phyloP scores from a whole-genome alignment of 2,113 vertebrate species.

The Leucopsar rothschildi region DNA sequence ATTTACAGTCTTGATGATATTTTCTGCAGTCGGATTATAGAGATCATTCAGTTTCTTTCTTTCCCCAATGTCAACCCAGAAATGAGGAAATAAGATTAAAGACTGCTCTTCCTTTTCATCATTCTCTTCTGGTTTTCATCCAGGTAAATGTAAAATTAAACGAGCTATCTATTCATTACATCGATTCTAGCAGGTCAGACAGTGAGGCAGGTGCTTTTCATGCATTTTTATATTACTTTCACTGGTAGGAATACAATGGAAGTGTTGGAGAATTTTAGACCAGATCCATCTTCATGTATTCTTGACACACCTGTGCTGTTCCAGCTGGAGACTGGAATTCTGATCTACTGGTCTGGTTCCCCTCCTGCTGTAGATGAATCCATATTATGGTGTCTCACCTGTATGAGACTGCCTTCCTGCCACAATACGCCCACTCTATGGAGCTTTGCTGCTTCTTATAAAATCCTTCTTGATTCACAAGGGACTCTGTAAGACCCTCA shows the following conservation, averaged over 20 bases:
- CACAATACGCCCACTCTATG: not conserved
- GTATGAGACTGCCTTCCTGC: not conserved
- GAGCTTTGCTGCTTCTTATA: not conserved
- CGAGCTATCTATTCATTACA: not conserved
- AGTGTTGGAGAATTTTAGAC: not conserved
- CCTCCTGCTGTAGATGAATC: not conserved
- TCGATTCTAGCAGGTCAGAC: not conserved
- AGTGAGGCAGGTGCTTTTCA: not conserved
- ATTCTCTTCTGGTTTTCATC: not conserved
- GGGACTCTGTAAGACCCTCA: not conserved
- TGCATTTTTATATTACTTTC: not conserved
- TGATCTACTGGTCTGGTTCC: not conserved
- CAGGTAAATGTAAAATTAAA: not conserved
- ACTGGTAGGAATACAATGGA: not conserved
- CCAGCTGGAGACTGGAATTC: not conserved
- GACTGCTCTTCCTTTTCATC: not conserved
- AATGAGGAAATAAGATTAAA: conserved; percentile 1
- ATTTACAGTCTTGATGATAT: not conserved
- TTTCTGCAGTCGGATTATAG: not conserved
- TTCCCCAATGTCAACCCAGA: not conserved
- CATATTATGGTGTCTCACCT: not conserved
- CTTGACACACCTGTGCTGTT: not conserved
- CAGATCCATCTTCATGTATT: not conserved
- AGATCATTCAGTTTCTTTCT: not conserved
- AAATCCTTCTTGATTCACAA: not conserved